phyloP scores from a whole-genome alignment of 2,888 invertebrate genomes.

The Chrysolina oricalcia region DNA sequence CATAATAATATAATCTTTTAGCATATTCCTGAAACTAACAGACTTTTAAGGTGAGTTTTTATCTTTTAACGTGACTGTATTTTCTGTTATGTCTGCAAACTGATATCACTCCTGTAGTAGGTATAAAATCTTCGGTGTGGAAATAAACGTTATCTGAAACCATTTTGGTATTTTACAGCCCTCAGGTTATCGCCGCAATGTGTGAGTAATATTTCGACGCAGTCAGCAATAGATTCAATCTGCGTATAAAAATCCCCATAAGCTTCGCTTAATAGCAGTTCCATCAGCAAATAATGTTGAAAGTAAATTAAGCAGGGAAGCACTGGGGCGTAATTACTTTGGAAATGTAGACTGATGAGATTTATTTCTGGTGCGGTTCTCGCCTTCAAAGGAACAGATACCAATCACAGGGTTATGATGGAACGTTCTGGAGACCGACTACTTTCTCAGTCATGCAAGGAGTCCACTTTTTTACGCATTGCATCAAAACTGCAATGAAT shows the following conservation, averaged over 20 bases:
- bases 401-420: background rate
- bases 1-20: no score
- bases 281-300: constrained; percentile 47
- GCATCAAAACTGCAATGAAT: no score
- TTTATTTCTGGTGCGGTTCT: constrained; percentile 6
- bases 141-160: constrained; percentile 38
- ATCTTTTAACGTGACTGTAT: background rate
- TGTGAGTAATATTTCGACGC: constrained; percentile 50
- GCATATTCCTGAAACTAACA: no score
- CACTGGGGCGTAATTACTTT: constrained; percentile 35
- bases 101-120: background rate
- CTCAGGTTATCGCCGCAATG: constrained; percentile 48
- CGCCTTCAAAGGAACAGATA: background rate
- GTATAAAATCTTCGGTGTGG: background rate
- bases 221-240: constrained; percentile 51
- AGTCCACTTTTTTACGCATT: no score
- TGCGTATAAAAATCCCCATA: constrained; percentile 51
- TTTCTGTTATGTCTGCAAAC: background rate
- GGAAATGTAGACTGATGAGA: constrained; percentile 17
- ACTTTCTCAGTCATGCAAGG: background rate
- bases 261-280: constrained; percentile 45
- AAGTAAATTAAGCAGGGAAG: constrained; percentile 45
- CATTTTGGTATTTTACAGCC: constrained; percentile 45
- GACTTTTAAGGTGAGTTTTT: no score
- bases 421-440: background rate